A percentile compares a stretch with the other conserved stretches of the same genome.
Evolutionary conservation across 2,113 vertebrate genomes (phyloP).

Genomic region (Pseudorhombus dupliciocellatus): DNA sequence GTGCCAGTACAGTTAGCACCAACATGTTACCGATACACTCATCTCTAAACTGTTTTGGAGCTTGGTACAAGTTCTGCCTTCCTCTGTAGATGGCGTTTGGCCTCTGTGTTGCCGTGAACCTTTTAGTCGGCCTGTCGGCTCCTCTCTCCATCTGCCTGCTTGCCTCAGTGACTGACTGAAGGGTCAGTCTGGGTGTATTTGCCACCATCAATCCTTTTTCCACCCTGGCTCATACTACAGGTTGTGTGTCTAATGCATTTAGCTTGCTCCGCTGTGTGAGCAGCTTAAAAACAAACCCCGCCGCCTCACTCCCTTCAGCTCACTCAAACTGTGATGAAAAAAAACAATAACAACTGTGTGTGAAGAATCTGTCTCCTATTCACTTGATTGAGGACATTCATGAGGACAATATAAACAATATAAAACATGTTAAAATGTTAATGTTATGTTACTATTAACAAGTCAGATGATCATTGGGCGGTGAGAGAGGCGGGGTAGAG

Average conservation of each 20-base stretch:
- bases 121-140: conserved; percentile 3
- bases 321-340: background rate
- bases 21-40: background rate
- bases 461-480: too few species aligned
- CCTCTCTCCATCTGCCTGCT: background rate
- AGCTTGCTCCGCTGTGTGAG: conserved; percentile 1
- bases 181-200: conserved; percentile 32
- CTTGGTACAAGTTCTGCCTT: background rate
- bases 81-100: background rate
- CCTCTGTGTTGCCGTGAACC: background rate
- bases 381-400: background rate
- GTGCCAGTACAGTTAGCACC: background rate
- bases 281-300: conserved; percentile 18
- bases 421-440: too few species aligned
- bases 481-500: too few species aligned
- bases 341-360: background rate
- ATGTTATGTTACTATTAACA: too few species aligned
- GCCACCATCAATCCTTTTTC: conserved; percentile 44
- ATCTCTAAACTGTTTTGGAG: background rate
- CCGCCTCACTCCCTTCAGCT: background rate
- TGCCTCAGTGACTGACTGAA: conserved; percentile 21
- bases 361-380: background rate
- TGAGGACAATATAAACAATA: background rate
- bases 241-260: conserved; percentile 34
- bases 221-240: conserved; percentile 27